These are phyloP conservation scores for Phocoena phocoena DNA, from an alignment of 2,113 vertebrate species.

Conservation along the genomic window DNA sequence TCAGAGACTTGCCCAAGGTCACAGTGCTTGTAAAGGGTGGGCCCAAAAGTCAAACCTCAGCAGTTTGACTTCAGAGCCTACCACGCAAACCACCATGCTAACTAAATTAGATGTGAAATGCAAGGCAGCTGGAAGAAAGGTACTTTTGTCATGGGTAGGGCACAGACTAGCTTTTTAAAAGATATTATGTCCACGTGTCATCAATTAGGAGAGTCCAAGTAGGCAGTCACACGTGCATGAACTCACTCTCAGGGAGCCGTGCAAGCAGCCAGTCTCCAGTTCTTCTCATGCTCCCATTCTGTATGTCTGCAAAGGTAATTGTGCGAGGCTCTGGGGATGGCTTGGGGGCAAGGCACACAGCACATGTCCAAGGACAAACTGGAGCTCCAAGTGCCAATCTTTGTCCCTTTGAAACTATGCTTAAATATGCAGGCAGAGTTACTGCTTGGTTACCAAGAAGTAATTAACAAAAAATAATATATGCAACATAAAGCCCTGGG, in stretches of 20 bases:
- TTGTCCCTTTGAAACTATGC: neutral
- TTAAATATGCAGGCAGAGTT: neutral
- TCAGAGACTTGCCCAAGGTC: too few species aligned
- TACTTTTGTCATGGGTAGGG: neutral
- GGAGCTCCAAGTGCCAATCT: neutral
- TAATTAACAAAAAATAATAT: neutral
- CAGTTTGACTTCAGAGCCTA: neutral
- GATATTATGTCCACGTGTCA: fast-evolving
- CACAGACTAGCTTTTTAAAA: neutral
- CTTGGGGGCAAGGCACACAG: fast-evolving
- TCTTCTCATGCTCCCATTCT: fast-evolving
- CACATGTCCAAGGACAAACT: neutral
- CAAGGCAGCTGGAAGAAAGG: neutral
- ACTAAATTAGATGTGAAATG: neutral
- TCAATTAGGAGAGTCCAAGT: neutral
- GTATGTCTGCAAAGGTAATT: fast-evolving
- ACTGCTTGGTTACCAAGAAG: neutral
- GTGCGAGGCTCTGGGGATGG: neutral
- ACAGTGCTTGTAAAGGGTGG: neutral
- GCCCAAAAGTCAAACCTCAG: neutral
- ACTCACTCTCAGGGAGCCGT: neutral
- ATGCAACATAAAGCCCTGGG: neutral
- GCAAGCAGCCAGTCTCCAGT: neutral
- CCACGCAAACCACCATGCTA: fast-evolving
- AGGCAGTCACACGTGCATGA: fast-evolving